Conservation (phyloP, 2,797 vertebrate species). For the Enteromius mattozi region DNA sequence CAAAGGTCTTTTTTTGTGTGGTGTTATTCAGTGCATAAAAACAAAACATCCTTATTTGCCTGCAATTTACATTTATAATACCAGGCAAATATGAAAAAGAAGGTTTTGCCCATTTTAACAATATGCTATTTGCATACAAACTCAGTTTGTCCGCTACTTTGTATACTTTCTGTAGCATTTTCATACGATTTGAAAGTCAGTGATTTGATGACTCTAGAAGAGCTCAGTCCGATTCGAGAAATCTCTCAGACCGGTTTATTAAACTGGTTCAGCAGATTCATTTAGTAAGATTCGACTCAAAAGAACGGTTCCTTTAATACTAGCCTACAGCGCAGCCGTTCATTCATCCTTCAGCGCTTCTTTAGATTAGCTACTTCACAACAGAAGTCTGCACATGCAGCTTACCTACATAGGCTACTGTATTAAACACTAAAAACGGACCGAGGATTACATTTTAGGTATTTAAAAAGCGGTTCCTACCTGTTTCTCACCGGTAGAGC, state of each 20-base stretch:
- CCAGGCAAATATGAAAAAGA: not conserved
- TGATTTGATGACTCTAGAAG: not conserved
- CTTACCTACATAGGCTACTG: too few relatives aligned
- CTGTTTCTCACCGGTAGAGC: slow-evolving; percentile 71
- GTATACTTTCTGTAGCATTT: not conserved
- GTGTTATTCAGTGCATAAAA: not conserved
- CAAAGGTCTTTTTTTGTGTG: not conserved
- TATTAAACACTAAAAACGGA: not conserved
- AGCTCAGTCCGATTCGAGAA: not conserved
- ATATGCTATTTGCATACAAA: not conserved
- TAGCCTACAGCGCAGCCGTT: not conserved
- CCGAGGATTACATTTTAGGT: not conserved
- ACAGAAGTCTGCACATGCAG: not conserved
- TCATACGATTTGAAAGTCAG: not conserved
- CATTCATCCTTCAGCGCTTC: not conserved
- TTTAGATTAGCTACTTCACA: not conserved
- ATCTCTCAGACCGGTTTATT: not conserved
- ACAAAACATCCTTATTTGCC: not conserved
- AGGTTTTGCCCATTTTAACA: not conserved
- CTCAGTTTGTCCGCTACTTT: not conserved
- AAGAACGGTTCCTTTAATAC: not conserved
- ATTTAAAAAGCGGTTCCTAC: slow-evolving; percentile 64
- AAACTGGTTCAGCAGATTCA: not conserved
- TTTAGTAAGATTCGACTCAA: slow-evolving; percentile 27
- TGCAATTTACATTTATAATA: not conserved